Evolutionary conservation across 30 jellyfish, hydroid and myxozoan genomes (phyloP).

Genomic region (Cassiopea xamachana): DNA sequence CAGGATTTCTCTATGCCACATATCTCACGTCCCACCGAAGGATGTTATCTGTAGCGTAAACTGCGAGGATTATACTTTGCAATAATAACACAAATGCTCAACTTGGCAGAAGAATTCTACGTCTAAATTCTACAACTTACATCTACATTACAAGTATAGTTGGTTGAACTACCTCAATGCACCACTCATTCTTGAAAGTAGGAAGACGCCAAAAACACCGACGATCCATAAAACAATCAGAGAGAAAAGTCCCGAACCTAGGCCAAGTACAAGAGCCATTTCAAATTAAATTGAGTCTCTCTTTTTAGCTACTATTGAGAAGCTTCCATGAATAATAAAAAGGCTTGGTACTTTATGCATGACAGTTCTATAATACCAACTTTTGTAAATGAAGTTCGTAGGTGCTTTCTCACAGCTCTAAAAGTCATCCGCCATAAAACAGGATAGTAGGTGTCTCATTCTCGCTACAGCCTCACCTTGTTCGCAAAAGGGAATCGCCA

Average conservation of each 20-base stretch:
- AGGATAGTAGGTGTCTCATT: background rate
- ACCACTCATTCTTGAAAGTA: constrained; percentile 68
- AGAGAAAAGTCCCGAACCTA: constrained; percentile 81
- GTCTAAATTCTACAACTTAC: too few species aligned
- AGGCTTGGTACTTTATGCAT: background rate
- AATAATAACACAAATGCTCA: too few species aligned
- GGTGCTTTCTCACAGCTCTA: background rate
- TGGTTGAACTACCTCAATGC: constrained; percentile 40
- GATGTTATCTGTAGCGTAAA: too few species aligned
- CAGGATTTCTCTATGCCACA: too few species aligned
- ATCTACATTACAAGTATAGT: too few species aligned
- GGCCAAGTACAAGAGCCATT: constrained; percentile 79
- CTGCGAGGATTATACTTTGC: too few species aligned
- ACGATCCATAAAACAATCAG: constrained; percentile 67
- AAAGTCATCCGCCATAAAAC: background rate
- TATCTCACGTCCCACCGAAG: too few species aligned
- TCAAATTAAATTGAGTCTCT: background rate
- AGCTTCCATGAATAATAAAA: background rate
- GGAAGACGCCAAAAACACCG: constrained; percentile 57
- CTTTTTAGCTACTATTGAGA: background rate
- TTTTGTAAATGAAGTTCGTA: too few species aligned
- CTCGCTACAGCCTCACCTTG: background rate
- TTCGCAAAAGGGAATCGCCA: background rate
- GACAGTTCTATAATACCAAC: background rate
- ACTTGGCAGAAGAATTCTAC: too few species aligned